Evolutionary conservation across 2,888 invertebrate genomes (phyloP), one percentile per base, ranked within the genome.

Genomic region (Anarsia innoxiella): DNA sequence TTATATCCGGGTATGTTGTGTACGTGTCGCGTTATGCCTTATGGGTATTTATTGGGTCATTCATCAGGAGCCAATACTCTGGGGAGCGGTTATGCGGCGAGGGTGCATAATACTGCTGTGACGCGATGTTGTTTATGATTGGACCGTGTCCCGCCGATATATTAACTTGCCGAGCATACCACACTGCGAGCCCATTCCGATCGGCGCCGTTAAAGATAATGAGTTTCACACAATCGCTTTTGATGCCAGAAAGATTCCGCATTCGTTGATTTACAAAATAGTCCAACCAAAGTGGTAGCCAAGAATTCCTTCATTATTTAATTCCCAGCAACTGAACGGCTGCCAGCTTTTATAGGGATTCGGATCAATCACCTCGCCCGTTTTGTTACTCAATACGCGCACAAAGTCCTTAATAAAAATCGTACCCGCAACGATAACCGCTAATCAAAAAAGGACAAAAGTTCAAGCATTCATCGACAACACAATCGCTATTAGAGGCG

Each of bases 11-110:
- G 66, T 77, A 80, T 80, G 79, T 77, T 77, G 73, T 71, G 80
- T 75, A 75, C 82, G 82, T 82, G 82, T 80, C 76, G 68, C 77
- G 65, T 72, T 69, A 66, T 73, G 70, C 70, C 74, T 76, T 79
- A 68, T 71, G 75, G 72, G 80, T 82, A 82, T 82, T 84, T 84
- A 83, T 84, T 82, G 77, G 79, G 75, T 75, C 73, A 73, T 83
- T 79, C 78, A 67, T 82, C 79, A 76, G 72, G 58, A 70, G 59
- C 73, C 78, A 70, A 80, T 79, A 65, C 82, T 53, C 71, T 48
- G 51, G 80, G 83, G 82, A 67, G 53, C 70, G 62, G 69, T 78
- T 79, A 58, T 82, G 80, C 56, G 76, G 78, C 71, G 67, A 62
- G 84, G 82, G 83, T 80, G 80, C 79, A 82, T 79, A 82, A 78